Evolutionary conservation across 2,888 invertebrate species (phyloP).

Genomic region (Habroteleia sp.): DNA sequence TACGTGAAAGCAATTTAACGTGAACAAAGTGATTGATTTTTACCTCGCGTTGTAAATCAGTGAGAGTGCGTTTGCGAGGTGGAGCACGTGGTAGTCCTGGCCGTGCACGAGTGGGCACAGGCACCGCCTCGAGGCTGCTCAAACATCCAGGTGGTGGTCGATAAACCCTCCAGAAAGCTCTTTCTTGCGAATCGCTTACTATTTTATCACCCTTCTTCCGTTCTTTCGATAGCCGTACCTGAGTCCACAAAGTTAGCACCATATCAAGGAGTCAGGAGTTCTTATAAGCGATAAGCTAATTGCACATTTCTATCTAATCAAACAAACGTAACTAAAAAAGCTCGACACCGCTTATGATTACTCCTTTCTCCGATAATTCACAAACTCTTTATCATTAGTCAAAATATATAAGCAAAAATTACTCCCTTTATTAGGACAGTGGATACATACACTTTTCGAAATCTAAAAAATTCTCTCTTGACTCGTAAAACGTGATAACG

Average conservation of each 20-base stretch:
- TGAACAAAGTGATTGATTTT: slow-evolving; percentile 62
- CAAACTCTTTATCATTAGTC: neutral
- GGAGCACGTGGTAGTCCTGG: slow-evolving; percentile 85
- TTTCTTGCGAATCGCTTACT: slow-evolving; percentile 97
- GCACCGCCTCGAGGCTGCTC: slow-evolving; percentile 92
- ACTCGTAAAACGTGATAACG: too few relatives aligned
- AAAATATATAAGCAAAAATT: too few relatives aligned
- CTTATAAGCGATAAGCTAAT: slow-evolving; percentile 52
- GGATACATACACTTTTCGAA: too few relatives aligned
- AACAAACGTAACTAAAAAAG: slow-evolving; percentile 39
- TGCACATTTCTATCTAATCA: slow-evolving; percentile 30
- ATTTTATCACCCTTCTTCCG: slow-evolving; percentile 98
- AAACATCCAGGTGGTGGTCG: slow-evolving; percentile 95
- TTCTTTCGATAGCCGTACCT: slow-evolving; percentile 95
- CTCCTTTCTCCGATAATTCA: neutral
- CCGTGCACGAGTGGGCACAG: slow-evolving; percentile 89
- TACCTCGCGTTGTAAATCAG: slow-evolving; percentile 91
- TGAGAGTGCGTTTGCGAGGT: slow-evolving; percentile 87
- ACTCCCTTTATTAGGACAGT: too few relatives aligned
- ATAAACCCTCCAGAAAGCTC: slow-evolving; percentile 98
- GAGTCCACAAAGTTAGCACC: slow-evolving; percentile 68
- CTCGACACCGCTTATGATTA: neutral
- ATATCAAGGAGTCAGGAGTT: slow-evolving; percentile 67
- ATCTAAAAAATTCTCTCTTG: too few relatives aligned
- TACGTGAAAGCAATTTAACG: slow-evolving; percentile 43